Conservation (phyloP, 1,140 invertebrate genomes). For the Samia ricini region DNA sequence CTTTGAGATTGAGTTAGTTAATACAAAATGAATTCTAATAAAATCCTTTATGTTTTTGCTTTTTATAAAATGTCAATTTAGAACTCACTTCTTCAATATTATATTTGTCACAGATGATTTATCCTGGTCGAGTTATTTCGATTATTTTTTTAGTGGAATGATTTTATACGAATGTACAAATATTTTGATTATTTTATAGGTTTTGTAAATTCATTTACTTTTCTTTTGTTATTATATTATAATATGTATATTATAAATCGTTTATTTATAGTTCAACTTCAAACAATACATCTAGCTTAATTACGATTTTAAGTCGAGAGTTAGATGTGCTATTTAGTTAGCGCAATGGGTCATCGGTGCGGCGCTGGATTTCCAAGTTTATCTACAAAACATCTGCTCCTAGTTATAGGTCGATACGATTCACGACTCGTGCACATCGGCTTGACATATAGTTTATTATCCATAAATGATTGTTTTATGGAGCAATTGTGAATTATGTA, state of each 20-base stretch:
- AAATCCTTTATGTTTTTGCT: no score
- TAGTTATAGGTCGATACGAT: constrained; percentile 38
- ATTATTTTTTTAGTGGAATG: no score
- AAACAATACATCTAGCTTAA: constrained; percentile 51
- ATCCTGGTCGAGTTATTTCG: no score
- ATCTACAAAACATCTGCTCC: constrained; percentile 27
- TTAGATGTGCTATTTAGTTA: constrained; percentile 67
- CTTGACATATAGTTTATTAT: constrained; percentile 30
- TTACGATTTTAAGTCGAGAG: constrained; percentile 49
- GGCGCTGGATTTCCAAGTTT: constrained; percentile 16
- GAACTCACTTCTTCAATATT: no score
- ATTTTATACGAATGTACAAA: no score
- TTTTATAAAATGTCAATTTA: no score
- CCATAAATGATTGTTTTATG: constrained; percentile 6
- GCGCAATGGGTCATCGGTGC: constrained; percentile 58
- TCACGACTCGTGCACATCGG: constrained; percentile 32
- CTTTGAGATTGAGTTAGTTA: no score
- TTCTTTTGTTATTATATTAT: background rate
- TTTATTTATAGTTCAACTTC: constrained; percentile 11
- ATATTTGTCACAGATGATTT: no score
- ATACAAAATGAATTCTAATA: no score
- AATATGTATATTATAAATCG: background rate
- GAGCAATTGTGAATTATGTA: background rate
- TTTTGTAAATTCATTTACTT: background rate
- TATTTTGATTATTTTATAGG: no score